A percentile compares a stretch with the other conserved stretches of the same genome.
These are phyloP conservation scores for Hesperia comma DNA, from an alignment of 2,888 invertebrate genomes.

Conservation along the genomic window DNA sequence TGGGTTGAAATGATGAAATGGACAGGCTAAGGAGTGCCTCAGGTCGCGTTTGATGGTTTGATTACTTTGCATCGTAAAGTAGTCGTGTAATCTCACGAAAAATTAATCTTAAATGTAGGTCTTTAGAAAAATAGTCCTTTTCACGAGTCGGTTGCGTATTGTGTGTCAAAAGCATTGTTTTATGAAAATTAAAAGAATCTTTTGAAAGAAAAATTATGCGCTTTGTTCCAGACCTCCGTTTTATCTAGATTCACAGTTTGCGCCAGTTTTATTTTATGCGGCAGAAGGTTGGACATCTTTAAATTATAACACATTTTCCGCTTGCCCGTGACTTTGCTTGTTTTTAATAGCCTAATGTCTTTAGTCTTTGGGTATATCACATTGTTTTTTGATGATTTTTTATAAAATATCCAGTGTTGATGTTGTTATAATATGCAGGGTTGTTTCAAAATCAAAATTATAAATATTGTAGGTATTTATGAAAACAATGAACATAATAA, in stretches of 20 bases:
- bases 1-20: no score
- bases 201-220: constrained; percentile 35
- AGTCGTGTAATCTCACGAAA: constrained; percentile 44
- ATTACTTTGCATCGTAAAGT: constrained; percentile 48
- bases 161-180: constrained; percentile 38
- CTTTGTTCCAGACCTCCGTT: constrained; percentile 35
- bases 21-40: background rate
- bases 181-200: constrained; percentile 37
- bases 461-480: no score
- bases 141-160: constrained; percentile 37
- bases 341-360: background rate
- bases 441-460: no score
- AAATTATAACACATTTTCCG: constrained; percentile 21
- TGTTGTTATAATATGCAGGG: no score
- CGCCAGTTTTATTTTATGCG: constrained; percentile 33
- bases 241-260: constrained; percentile 34
- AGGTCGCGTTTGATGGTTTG: background rate
- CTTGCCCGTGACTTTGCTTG: constrained; percentile 1
- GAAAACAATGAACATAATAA: no score
- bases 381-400: background rate
- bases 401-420: no score
- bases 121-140: constrained; percentile 43
- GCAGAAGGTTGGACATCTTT: constrained; percentile 30
- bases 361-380: background rate
- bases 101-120: constrained; percentile 50